These are phyloP conservation scores for Drosophila melanica DNA, from an alignment of 1,140 invertebrate species.

Conservation along the genomic window DNA sequence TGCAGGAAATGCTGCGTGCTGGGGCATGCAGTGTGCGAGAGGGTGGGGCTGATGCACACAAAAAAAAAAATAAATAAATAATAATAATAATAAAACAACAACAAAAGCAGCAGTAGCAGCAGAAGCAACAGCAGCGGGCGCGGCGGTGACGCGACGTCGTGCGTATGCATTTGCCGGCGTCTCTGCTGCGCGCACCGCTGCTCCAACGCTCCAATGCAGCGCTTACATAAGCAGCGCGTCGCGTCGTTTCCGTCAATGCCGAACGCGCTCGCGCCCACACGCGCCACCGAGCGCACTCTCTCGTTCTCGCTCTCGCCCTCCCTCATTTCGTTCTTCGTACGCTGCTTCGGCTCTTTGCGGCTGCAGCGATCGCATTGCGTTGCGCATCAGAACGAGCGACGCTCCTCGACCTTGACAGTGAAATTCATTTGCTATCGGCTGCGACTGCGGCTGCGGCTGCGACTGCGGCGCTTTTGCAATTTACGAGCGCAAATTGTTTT, in stretches of 20 bases:
- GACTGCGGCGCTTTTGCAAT: conserved; percentile 72
- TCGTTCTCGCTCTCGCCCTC: conserved; percentile 1
- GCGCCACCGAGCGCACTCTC: conserved; percentile 23
- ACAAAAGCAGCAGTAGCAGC: conserved; percentile 2
- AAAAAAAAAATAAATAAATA: neutral
- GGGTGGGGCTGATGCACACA: neutral
- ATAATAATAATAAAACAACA: no score
- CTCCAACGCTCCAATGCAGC: conserved; percentile 7
- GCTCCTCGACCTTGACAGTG: conserved; percentile 83
- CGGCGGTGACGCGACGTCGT: conserved; percentile 18
- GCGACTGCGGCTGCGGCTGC: conserved; percentile 30
- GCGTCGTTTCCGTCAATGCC: conserved; percentile 71
- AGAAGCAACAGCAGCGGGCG: neutral
- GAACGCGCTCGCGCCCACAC: conserved; percentile 42
- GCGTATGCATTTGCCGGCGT: conserved; percentile 53
- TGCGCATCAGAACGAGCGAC: conserved; percentile 79
- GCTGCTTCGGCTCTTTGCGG: conserved; percentile 12
- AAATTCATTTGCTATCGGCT: conserved; percentile 68
- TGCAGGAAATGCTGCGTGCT: conserved; percentile 61
- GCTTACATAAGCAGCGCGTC: conserved; percentile 72
- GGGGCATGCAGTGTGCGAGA: conserved; percentile 9
- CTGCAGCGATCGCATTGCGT: conserved; percentile 72
- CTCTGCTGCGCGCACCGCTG: conserved; percentile 12
- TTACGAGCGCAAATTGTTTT: conserved; percentile 72
- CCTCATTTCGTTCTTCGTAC: neutral